Evolutionary conservation across 2,888 invertebrate genomes (phyloP), one percentile per base, ranked within the genome.

Genomic region (Calameuta idolon): DNA sequence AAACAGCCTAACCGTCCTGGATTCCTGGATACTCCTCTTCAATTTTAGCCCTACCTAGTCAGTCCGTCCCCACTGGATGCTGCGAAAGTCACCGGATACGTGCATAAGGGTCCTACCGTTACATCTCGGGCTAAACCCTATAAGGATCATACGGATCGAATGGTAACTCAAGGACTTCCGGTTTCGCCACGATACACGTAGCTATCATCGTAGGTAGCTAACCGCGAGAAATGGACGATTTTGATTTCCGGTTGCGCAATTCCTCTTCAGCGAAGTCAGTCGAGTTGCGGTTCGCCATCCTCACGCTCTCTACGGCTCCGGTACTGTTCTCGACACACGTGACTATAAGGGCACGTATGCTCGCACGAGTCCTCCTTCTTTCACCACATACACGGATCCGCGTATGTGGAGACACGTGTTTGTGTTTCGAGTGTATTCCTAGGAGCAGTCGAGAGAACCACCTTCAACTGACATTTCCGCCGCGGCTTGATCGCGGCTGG

Each of bases 211-310:
- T 69, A 69, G 33, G 71, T 81, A 81, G 83, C 82, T 80, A 81
- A 83, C 80, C 83, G 79, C 82, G 81, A 81, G 83, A 83, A 85
- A 84, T 79, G 82, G 79, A 79, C 85, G 82, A 83, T 83, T 85
- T 85, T 85, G 87, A 87, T 86, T 86, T 86, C 85, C 84, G 82
- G 84, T 81, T 81, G 82, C 82, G 83, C 82, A 83, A 83, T 81
- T 79, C 82, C 80, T 83, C 80, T 80, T 55, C 55, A 73, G 34
- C 69, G n/a, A 35, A 30, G 69, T 75, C 79, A 83, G 82, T 79
- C 82, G 82, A 82, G 83, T 83, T 85, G 85, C 79, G 87, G 85
- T 87, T 85, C 82, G 79, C 84, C 85, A 79, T 85, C 82, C 81
- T 80, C 83, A 79, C 79, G 79, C 79, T 79, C 78, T 74, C 78